These are phyloP conservation scores for Venusia cambrica DNA, from an alignment of 2,888 invertebrate species.

Conservation along the genomic window DNA sequence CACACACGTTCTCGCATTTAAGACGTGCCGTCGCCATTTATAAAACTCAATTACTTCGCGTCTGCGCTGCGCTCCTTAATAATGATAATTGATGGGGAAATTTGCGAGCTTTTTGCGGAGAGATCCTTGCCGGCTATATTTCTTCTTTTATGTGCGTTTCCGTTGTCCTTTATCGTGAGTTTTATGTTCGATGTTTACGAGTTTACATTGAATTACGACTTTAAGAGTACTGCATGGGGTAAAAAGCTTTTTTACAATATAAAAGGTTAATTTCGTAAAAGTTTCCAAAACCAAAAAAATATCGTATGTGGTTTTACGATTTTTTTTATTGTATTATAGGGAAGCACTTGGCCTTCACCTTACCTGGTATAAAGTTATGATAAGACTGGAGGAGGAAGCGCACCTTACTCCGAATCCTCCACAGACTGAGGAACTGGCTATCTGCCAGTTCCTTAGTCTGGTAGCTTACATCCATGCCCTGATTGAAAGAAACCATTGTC, in stretches of 20 bases:
- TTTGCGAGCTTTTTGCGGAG: conserved; percentile 79
- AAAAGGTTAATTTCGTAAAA: too few species aligned
- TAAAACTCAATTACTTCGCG: conserved; percentile 77
- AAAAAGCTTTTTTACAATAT: conserved; percentile 2
- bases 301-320: too few species aligned
- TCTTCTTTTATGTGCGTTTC: conserved; percentile 53
- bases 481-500: too few species aligned
- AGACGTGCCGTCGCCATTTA: conserved; percentile 69
- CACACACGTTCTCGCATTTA: conserved; percentile 40
- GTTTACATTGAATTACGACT: conserved; percentile 6
- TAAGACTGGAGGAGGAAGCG: too few species aligned
- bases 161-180: conserved; percentile 38
- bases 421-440: too few species aligned
- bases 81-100: conserved; percentile 81
- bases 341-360: too few species aligned
- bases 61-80: conserved; percentile 63
- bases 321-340: too few species aligned
- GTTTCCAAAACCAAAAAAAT: too few species aligned
- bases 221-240: conserved; percentile 1
- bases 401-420: too few species aligned
- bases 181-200: conserved; percentile 13
- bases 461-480: too few species aligned
- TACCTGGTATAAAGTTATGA: too few species aligned
- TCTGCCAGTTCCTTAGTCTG: too few species aligned
- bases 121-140: conserved; percentile 69